A percentile compares a stretch with the other conserved stretches of the same genome.
phyloP scores from a whole-genome alignment of 1,140 invertebrate species.

The Maconellicoccus hirsutus region DNA sequence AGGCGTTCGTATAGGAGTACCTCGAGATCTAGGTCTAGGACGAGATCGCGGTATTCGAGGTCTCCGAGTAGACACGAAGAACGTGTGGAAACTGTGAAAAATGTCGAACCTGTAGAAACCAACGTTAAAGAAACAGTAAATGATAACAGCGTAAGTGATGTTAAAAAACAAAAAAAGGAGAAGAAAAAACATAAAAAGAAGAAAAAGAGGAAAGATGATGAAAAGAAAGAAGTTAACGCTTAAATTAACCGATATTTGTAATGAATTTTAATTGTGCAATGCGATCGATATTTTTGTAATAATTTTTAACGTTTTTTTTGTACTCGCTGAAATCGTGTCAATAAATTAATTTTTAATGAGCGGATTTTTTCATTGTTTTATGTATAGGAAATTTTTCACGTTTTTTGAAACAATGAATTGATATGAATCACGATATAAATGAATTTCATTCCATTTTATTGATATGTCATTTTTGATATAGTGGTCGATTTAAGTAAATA shows the following conservation, averaged over 20 bases:
- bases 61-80: background rate
- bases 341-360: too few relatives aligned
- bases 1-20: constrained; percentile 24
- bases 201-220: background rate
- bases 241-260: background rate
- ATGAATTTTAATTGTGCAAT: background rate
- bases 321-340: too few relatives aligned
- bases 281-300: too few relatives aligned
- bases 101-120: background rate
- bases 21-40: constrained; percentile 30
- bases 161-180: background rate
- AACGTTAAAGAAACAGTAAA: background rate
- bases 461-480: too few relatives aligned
- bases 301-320: too few relatives aligned
- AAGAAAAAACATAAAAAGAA: constrained; percentile 6
- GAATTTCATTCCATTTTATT: too few relatives aligned
- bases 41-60: constrained; percentile 30
- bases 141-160: background rate
- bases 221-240: background rate
- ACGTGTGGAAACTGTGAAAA: background rate
- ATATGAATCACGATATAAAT: too few relatives aligned
- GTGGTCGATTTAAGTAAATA: too few relatives aligned
- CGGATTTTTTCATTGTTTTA: too few relatives aligned
- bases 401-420: too few relatives aligned
- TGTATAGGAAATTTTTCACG: too few relatives aligned